A percentile compares a stretch with the other conserved stretches of the same genome.
phyloP scores from a whole-genome alignment of 1,140 invertebrate genomes.

The Caerostris extrusa region DNA sequence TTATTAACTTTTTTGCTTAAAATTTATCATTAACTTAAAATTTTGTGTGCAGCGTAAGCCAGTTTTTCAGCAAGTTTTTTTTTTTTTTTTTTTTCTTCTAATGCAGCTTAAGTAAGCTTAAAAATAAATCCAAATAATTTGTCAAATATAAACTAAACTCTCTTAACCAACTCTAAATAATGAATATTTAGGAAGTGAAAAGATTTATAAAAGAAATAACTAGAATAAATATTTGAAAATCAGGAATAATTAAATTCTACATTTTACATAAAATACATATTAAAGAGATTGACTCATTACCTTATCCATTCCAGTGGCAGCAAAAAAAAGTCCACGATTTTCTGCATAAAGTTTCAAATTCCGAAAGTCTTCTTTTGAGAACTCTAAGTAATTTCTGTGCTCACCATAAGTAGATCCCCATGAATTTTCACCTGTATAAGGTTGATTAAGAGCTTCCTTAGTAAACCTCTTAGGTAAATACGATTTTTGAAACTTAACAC shows the following conservation, averaged over 20 bases:
- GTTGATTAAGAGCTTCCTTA: conserved; percentile 84
- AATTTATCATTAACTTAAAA: no score
- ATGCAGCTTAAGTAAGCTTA: no score
- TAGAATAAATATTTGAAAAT: neutral
- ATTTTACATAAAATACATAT: neutral
- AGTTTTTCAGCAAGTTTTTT: no score
- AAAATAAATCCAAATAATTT: no score
- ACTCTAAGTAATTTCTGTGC: conserved; percentile 88
- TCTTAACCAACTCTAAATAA: no score
- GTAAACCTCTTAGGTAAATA: conserved; percentile 88
- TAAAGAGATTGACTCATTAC: conserved; percentile 81
- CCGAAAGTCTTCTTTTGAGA: conserved; percentile 85
- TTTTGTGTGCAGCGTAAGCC: no score
- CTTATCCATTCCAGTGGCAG: conserved; percentile 91
- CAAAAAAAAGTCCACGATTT: conserved; percentile 86
- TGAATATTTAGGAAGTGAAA: no score
- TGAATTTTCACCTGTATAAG: conserved; percentile 86
- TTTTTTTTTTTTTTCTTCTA: no score
- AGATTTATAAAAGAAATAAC: no score
- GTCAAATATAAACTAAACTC: no score
- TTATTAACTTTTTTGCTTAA: no score
- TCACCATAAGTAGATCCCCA: conserved; percentile 90
- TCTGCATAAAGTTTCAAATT: conserved; percentile 86
- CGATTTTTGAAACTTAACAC: conserved; percentile 92
- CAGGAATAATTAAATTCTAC: neutral